These are phyloP conservation scores for Caiman crocodilus DNA, from an alignment of 2,797 vertebrate species.

Conservation along the genomic window DNA sequence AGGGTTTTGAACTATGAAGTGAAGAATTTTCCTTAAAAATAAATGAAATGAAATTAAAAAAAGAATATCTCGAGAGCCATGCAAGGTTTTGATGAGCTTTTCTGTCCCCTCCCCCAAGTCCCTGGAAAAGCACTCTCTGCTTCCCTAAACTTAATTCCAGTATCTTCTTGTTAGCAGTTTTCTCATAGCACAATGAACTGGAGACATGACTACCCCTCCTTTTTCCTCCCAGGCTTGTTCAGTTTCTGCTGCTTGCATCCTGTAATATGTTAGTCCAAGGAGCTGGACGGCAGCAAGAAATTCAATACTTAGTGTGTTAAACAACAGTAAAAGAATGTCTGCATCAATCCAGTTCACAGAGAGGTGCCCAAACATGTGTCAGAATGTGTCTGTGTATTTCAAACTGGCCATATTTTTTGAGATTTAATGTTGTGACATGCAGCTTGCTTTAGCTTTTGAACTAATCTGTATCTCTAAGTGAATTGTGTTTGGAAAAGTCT, in stretches of 20 bases:
- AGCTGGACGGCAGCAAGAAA: not conserved
- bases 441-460: not conserved
- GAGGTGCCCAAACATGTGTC: not conserved
- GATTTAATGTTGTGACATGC: not conserved
- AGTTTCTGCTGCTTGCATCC: not conserved
- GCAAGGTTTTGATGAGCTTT: slow-evolving; percentile 37
- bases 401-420: not conserved
- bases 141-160: not conserved
- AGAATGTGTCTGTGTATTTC: not conserved
- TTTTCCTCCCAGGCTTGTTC: not conserved
- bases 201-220: not conserved
- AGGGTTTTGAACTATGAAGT: no score
- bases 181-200: not conserved
- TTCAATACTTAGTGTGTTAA: slow-evolving; percentile 39
- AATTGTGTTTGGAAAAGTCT: slow-evolving; percentile 18
- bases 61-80: not conserved
- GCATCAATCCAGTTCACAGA: not conserved
- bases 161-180: not conserved
- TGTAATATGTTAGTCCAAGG: slow-evolving; percentile 7
- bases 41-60: not conserved
- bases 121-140: not conserved
- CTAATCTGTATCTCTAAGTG: not conserved
- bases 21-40: not conserved
- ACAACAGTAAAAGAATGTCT: slow-evolving; percentile 16
- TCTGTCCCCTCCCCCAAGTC: slow-evolving; percentile 19